Base-by-base conservation (phyloP, 1,140 invertebrate species). In the Neodiprion virginianus region DNA sequence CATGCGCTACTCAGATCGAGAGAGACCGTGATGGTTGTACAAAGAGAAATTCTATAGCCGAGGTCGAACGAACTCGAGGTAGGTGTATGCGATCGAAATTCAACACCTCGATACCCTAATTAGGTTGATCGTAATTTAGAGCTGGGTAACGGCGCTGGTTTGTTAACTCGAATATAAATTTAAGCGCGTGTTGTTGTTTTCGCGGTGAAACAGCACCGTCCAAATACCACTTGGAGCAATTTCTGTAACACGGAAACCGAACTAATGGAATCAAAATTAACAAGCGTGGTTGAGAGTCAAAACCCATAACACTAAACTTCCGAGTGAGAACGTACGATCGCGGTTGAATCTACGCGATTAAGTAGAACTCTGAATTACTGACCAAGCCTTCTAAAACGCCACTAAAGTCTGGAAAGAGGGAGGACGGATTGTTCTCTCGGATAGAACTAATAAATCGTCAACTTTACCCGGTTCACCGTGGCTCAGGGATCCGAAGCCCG, bases 281-380 rank as follows among this genome's bases (percentile, higher is more conserved):
- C 28, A 40, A 40, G 28, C 28, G 28, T 40, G 28, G 28, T 40
- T 5, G 11, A 17, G 53, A 61, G 53, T 61, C 53, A 61, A 61
- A 61, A 61, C 53, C 53, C 53, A 61, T 61, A 61, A 61, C 53
- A 61, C 53, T 61, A 61, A 61, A 61, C 53, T 61, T 17, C n/a
- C 53, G 53, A 17, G 53, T 61, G 53, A 17, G 5, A 61, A 61
- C 53, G 53, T 61, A 61, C 53, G 53, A 61, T 61, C 53, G 11
- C 8, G 53, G 53, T 61, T 12, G 53, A 17, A 61, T 61, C 53
- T 61, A 61, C 53, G 28, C 28, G 53, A 61, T 61, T 61, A 61
- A 61, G 53, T 61, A 61, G 53, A 61, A 61, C 53, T 61, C 53
- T 61, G 53, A 61, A 61, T 61, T 61, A 61, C n/a, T 12, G 53